A percentile compares a stretch with the other conserved stretches of the same genome.
Conservation (phyloP, 1,140 invertebrate species). For the Caenorhabditis brenneri region DNA sequence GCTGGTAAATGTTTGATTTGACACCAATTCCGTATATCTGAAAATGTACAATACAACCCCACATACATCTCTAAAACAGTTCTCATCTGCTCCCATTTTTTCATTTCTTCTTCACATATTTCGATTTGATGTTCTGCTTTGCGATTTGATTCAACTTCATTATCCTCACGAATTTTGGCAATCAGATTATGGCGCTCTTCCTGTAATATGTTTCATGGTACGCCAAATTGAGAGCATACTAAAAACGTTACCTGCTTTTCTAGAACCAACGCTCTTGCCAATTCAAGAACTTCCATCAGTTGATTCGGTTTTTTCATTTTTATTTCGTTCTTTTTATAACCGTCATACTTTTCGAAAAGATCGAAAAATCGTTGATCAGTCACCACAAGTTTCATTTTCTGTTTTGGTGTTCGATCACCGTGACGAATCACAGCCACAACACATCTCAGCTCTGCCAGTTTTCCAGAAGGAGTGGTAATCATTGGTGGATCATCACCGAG, state of each 20-base stretch:
- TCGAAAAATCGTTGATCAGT: slow-evolving; percentile 98
- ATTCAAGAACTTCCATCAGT: slow-evolving; percentile 79
- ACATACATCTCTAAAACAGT: slow-evolving; percentile 96
- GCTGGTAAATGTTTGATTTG: too few relatives aligned
- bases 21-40: too few relatives aligned
- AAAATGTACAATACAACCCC: background rate
- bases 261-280: slow-evolving; percentile 62
- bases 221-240: background rate
- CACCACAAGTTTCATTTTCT: slow-evolving; percentile 99
- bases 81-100: slow-evolving; percentile 95
- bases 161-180: background rate
- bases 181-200: background rate
- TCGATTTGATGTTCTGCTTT: slow-evolving; percentile 76
- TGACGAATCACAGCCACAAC: slow-evolving; percentile 97
- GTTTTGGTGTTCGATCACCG: slow-evolving; percentile 97
- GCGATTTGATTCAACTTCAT: background rate
- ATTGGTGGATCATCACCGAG: slow-evolving; percentile 87
- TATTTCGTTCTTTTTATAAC: slow-evolving; percentile 90
- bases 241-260: slow-evolving; percentile 65
- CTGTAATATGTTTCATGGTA: background rate
- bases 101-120: slow-evolving; percentile 91
- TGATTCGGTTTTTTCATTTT: slow-evolving; percentile 97
- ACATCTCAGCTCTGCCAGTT: slow-evolving; percentile 99
- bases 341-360: slow-evolving; percentile 96
- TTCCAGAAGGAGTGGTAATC: slow-evolving; percentile 96